Percentiles rank a stretch among this genome's conserved stretches.
phyloP scores from a whole-genome alignment of 1,140 invertebrate species.

The Drosophila sp. region DNA sequence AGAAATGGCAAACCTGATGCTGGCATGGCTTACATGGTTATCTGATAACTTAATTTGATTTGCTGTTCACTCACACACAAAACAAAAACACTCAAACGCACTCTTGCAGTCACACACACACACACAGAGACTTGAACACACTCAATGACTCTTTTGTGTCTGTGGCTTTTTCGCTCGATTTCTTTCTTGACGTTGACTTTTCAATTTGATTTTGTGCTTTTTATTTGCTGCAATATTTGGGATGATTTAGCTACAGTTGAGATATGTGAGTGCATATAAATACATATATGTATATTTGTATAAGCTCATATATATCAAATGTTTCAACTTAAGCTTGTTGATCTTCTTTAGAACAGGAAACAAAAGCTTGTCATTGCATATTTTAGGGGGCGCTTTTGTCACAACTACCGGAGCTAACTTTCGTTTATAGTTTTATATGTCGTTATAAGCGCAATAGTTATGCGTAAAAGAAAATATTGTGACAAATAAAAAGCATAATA shows the following conservation, averaged over 20 bases:
- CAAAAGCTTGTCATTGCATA: neutral
- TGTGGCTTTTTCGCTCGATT: conserved; percentile 64
- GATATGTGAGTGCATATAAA: neutral
- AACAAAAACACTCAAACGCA: neutral
- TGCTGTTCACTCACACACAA: conserved; percentile 47
- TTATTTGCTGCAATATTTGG: conserved; percentile 57
- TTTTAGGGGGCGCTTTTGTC: neutral
- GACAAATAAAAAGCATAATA: no score
- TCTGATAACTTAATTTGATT: conserved; percentile 77
- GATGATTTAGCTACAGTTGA: conserved; percentile 16
- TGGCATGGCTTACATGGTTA: conserved; percentile 57
- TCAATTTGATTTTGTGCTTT: conserved; percentile 22
- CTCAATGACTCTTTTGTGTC: conserved; percentile 37
- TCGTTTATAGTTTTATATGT: neutral
- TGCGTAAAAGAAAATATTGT: neutral
- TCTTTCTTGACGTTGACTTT: conserved; percentile 33
- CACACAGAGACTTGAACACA: conserved; percentile 38
- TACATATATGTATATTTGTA: no score
- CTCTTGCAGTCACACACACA: conserved; percentile 35
- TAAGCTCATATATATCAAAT: no score
- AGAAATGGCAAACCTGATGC: conserved; percentile 13
- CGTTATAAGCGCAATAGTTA: neutral
- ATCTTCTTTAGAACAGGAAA: neutral
- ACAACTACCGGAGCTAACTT: neutral
- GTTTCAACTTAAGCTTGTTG: neutral